These are phyloP conservation scores for Dolichopus griseipennis DNA, from an alignment of 2,888 invertebrate species.

Conservation along the genomic window DNA sequence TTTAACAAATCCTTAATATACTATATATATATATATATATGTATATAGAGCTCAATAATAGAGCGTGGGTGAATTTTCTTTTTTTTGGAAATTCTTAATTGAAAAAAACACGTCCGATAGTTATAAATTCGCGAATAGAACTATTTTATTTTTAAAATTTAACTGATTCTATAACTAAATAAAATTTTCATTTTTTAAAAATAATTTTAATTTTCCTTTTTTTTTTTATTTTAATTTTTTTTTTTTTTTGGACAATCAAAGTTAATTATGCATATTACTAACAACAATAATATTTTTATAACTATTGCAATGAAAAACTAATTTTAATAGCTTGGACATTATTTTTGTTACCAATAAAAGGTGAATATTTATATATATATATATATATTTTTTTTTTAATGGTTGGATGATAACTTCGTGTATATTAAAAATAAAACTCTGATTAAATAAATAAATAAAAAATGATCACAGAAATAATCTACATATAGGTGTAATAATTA, in stretches of 20 bases:
- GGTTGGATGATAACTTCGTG: not conserved
- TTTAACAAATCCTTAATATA: too few species aligned
- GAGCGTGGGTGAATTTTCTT: too few species aligned
- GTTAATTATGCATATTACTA: conserved; percentile 10
- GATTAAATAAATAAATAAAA: not conserved
- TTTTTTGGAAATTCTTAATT: too few species aligned
- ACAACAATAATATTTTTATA: not conserved
- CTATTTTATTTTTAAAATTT: not conserved
- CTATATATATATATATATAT: too few species aligned
- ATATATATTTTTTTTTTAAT: not conserved
- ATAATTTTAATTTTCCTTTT: not conserved
- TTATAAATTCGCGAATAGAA: not conserved
- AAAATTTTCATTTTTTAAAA: not conserved
- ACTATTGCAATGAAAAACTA: not conserved
- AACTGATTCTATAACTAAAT: not conserved
- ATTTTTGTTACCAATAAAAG: conserved; percentile 6
- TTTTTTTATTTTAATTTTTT: not conserved
- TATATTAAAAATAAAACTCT: not conserved
- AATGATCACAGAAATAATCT: not conserved
- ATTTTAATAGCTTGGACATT: not conserved
- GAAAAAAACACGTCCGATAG: not conserved
- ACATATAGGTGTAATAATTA: conserved; percentile 28
- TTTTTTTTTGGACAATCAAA: conserved; percentile 8
- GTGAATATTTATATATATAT: not conserved
- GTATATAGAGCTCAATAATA: too few species aligned